Base-by-base conservation (phyloP, 2,113 vertebrate species). In the Dicaeum eximium region DNA sequence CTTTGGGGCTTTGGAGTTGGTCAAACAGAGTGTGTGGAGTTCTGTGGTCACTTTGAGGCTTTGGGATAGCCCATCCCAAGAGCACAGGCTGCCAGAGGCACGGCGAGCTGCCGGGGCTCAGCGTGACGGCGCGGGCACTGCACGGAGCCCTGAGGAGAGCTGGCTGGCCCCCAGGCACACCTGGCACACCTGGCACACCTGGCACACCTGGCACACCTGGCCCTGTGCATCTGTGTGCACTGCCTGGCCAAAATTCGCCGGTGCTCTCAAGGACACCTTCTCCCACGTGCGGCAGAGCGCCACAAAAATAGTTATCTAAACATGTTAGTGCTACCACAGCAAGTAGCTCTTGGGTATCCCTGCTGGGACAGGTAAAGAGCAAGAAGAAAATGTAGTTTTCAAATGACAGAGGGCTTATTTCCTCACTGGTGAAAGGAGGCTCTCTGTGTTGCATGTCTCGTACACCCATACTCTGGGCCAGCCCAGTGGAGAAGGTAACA, bases 31-130 rank as follows among this genome's bases (percentile, higher is more conserved):
- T 1, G 6, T 1, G 27, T 24, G 30, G 15, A 7, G 13, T 47
- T 79, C 47, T 38, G 47, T 10, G 54, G 47, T 47, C 8, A 1
- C 58, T 51, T 21, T 0, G 21, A 82, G 70, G 47, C 28, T 80
- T 51, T 78, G 0, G 3, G 44, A 15, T 64, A 21, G 15, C 2
- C 33, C 0, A 0, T 8, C 6, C 86, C 35, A 54, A 64, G 71
- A 60, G 13, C 38, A 3, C 4, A 14, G 89, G 7, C 37, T 53
- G 67, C 38, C 0, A 1, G 44, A 37, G 71, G 31, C 53, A 37
- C 23, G 0, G 1, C 2, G 40, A 50, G 78, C 67, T 73, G 65
- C 71, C 4, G 38, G 30, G 53, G 31, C 80, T 91, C 67, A 16
- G 65, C 2, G 0, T 47, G 65, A 2, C 28, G 1, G 24, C 3